Evolutionary conservation across 2,797 vertebrate species (phyloP).

Genomic region (Urosaurus nigricauda): DNA sequence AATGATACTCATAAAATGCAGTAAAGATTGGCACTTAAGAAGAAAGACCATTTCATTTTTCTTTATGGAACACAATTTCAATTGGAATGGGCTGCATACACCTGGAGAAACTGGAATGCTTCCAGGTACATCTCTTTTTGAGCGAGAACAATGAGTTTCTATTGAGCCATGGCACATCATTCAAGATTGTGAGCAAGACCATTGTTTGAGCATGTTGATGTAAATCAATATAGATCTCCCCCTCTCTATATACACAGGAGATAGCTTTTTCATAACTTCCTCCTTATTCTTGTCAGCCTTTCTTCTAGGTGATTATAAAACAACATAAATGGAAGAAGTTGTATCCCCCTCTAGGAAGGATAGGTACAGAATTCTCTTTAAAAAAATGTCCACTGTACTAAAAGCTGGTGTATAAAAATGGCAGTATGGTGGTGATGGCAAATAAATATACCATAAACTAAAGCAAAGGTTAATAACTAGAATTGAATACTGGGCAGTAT

Average conservation of each 20-base stretch:
- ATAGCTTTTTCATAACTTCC: background rate
- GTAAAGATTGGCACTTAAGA: background rate
- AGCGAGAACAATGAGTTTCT: slow-evolving; percentile 8
- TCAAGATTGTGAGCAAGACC: background rate
- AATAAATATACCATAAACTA: background rate
- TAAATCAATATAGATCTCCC: background rate
- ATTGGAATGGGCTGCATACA: background rate
- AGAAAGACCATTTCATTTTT: slow-evolving; percentile 19
- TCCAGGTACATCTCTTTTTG: slow-evolving; percentile 23
- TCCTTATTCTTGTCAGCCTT: background rate
- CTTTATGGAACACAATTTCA: slow-evolving; percentile 21
- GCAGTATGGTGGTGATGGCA: background rate
- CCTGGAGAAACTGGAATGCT: slow-evolving; percentile 17
- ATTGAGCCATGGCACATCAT: background rate
- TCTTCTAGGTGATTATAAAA: background rate
- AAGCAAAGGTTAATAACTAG: background rate
- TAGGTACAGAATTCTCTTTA: background rate
- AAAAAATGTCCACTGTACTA: background rate
- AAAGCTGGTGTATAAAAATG: background rate
- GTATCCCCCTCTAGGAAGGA: background rate
- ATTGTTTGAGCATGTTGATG: background rate
- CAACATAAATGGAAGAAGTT: background rate
- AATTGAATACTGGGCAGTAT: background rate
- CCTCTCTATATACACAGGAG: background rate
- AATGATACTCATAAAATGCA: slow-evolving; percentile 6